Base-by-base conservation (phyloP, 2,113 vertebrate genomes). In the Stercorarius parasiticus region DNA sequence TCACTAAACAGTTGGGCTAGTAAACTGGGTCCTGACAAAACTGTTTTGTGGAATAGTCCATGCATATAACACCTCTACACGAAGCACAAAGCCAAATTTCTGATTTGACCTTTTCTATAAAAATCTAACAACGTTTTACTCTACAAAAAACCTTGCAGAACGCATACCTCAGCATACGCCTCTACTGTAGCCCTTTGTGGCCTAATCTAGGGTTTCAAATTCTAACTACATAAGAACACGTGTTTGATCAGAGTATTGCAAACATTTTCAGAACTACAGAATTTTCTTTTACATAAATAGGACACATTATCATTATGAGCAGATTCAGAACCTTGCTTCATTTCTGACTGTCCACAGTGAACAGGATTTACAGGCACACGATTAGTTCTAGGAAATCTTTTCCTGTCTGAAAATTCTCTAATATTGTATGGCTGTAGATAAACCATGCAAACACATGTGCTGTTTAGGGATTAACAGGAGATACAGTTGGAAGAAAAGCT, bases 401-500 rank as follows among this genome's bases (percentile, higher is more conserved):
- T 82, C 82, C 72, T 95, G 55, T 83, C 85, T 95, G 82, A 89
- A 97, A 91, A 89, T 70, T 96, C 82, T 96, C 93, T 94, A 86
- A 76, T 89, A 95, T 59, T 96, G 70, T 5, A n/a, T 77, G 59
- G 67, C 83, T 93, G 61, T 38, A 97, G 77, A 93, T 86, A 96
- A 88, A 95, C 82, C 95, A 96, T 55, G 71, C 69, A 95, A 97
- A 98, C 93, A 82, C 67, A 27, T 49, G 52, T 87, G 88, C 80
- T 91, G 13, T 88, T 96, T 96, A 95, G 50, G 93, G 95, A 97
- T 98, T 97, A 98, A 47, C 61, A 87, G 82, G 43, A 95, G 88
- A 92, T 94, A 93, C 53, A 67, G 82, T 47, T 94, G 77, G 92
- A 94, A 95, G 86, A 96, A 97, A 93, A 72, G 90, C 67, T 95